These are phyloP conservation scores for Crambe crambe DNA, from an alignment of 37 sponge, comb jelly and placozoan genomes.

Conservation along the genomic window DNA sequence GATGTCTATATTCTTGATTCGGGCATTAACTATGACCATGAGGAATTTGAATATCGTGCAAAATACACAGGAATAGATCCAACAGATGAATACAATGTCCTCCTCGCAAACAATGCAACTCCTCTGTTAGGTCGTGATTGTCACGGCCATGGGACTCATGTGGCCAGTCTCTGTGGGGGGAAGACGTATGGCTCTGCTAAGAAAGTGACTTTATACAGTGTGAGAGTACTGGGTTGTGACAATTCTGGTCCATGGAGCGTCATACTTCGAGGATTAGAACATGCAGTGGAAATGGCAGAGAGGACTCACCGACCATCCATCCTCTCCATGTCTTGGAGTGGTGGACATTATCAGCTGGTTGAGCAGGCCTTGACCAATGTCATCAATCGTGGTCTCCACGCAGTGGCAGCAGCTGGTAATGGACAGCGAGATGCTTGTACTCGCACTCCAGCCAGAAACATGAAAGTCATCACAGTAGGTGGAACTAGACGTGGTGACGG, in stretches of 20 bases:
- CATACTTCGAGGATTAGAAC: constrained; percentile 51
- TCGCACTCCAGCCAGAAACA: constrained; percentile 35
- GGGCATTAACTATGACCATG: constrained; percentile 71
- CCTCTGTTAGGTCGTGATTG: constrained; percentile 54
- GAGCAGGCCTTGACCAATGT: constrained; percentile 34
- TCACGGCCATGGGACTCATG: constrained; percentile 83
- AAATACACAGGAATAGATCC: constrained; percentile 59
- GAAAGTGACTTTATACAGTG: constrained; percentile 52
- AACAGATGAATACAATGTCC: constrained; percentile 21
- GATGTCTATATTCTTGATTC: constrained; percentile 74
- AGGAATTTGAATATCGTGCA: constrained; percentile 56
- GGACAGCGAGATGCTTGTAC: constrained; percentile 39
- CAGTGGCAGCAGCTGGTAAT: constrained; percentile 68
- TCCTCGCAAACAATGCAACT: not conserved
- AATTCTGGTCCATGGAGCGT: constrained; percentile 61
- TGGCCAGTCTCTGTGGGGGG: constrained; percentile 70
- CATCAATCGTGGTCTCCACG: constrained; percentile 31
- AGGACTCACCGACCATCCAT: constrained; percentile 24
- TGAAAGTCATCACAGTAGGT: constrained; percentile 56
- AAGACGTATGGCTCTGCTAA: constrained; percentile 71
- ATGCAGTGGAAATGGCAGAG: not conserved
- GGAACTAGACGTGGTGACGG: constrained; percentile 51
- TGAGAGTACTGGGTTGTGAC: constrained; percentile 52
- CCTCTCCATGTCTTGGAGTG: constrained; percentile 67
- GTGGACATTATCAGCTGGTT: constrained; percentile 25